Evolutionary conservation across 2,113 vertebrate species (phyloP), one percentile per base, ranked within the genome.

Genomic region (Elaphurus davidianus): DNA sequence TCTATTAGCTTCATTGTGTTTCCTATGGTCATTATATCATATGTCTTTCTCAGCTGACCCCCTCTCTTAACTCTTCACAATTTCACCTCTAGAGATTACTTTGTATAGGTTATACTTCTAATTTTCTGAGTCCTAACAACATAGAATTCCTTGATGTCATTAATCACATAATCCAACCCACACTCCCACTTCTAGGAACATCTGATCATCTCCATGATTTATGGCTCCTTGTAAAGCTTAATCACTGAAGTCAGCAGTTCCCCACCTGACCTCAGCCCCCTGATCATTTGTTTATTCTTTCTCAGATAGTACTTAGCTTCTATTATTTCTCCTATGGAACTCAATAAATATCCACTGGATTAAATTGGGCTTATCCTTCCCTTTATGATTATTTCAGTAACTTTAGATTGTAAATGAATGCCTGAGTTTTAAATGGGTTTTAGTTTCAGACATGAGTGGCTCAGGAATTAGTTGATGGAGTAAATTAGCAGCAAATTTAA

Each of bases 221-320:
- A 87, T 91, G 57, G 67, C n/a, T 86, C 71, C 62, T 93, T 79
- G 40, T 79, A 96, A 89, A 97, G 45, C 11, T 96, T 89, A 91
- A 74, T 90, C 91, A 92, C 36, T 40, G 74, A 83, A 74, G 13
- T 85, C 15, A n/a, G 57, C 28, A 81, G 28, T 97, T 88, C n/a
- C 30, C 71, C 55, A 52, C 60, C 54, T 78, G 43, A 67, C 55
- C 81, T 93, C 60, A 94, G 78, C 0, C 6, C 11, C 52, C 47
- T 89, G 25, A 13, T 94, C 62, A 87, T 76, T 97, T 90, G 85
- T 90, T 94, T 67, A 59, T 52, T 87, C 50, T 90, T 97, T 78
- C 23, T 93, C 91, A 71, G n/a, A 23, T n/a, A 59, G 40, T 91
- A 87, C 5, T 28, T 87, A 52, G 45, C 12, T 43, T 33, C 50